A percentile compares a stretch with the other conserved stretches of the same genome.
These are phyloP conservation scores for Lingula anatina DNA, from an alignment of 2,888 invertebrate species.

Conservation along the genomic window DNA sequence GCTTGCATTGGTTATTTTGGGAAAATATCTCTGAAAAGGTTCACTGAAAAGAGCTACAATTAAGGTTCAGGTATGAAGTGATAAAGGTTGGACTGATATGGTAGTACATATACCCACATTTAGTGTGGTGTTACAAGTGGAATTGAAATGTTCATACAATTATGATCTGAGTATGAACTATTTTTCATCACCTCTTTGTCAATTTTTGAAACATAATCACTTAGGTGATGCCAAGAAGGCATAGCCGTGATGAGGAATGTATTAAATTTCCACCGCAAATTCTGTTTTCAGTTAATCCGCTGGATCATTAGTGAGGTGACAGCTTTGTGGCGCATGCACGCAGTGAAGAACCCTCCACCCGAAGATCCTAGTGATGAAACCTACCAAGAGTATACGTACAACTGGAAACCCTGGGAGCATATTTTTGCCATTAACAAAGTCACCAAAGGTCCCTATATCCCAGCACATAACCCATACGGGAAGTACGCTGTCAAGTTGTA, in stretches of 20 bases:
- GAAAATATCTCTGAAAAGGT: no score
- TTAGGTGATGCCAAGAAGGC: not conserved
- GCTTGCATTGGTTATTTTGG: no score
- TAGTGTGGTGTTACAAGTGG: no score
- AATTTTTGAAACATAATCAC: no score
- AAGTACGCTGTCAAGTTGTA: conserved; percentile 51
- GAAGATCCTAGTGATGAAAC: conserved; percentile 18
- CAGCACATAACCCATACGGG: conserved; percentile 49
- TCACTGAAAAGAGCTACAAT: no score
- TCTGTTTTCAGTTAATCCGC: conserved; percentile 48
- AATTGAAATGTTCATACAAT: no score
- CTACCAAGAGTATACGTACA: conserved; percentile 25
- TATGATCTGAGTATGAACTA: no score
- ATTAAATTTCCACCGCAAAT: not conserved
- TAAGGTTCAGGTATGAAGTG: no score
- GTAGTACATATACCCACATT: no score
- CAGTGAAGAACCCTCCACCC: conserved; percentile 17
- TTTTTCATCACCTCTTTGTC: no score
- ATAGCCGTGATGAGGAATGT: not conserved
- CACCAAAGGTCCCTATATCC: conserved; percentile 45
- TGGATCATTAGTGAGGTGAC: conserved; percentile 49
- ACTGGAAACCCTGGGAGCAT: conserved; percentile 53
- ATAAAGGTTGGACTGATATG: no score
- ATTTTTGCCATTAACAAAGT: conserved; percentile 50
- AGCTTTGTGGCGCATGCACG: conserved; percentile 43